Percentiles rank a stretch among this genome's conserved stretches.
Evolutionary conservation across 2,888 invertebrate species (phyloP).

Genomic region (Protonemura montana): DNA sequence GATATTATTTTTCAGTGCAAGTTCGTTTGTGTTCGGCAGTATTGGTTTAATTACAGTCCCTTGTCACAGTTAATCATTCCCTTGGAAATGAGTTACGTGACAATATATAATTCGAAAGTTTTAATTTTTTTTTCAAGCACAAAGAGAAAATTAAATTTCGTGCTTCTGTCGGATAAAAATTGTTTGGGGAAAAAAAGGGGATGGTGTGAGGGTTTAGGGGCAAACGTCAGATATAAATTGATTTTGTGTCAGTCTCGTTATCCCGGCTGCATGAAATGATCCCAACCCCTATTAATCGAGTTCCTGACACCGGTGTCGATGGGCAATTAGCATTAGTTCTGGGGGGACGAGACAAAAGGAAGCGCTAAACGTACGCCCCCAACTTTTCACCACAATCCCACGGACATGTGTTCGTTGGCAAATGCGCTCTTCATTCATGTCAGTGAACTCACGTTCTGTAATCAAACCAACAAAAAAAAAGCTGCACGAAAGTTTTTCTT

Average conservation of each 20-base stretch:
- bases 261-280: background rate
- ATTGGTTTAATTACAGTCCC: background rate
- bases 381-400: background rate
- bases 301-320: background rate
- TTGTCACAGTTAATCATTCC: background rate
- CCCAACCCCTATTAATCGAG: background rate
- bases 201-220: background rate
- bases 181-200: background rate
- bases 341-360: background rate
- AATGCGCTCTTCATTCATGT: background rate
- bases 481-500: background rate
- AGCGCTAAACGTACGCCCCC: background rate
- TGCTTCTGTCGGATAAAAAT: background rate
- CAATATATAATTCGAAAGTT: background rate
- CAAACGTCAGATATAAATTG: background rate
- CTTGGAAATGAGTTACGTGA: background rate
- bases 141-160: conserved; percentile 1
- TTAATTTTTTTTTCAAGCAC: background rate
- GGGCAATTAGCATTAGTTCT: background rate
- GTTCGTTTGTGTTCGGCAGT: background rate
- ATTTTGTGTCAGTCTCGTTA: background rate
- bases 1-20: background rate
- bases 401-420: background rate
- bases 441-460: background rate
- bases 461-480: background rate